Evolutionary conservation across 1,140 invertebrate species (phyloP).

Genomic region (Drosophila asahinai): DNA sequence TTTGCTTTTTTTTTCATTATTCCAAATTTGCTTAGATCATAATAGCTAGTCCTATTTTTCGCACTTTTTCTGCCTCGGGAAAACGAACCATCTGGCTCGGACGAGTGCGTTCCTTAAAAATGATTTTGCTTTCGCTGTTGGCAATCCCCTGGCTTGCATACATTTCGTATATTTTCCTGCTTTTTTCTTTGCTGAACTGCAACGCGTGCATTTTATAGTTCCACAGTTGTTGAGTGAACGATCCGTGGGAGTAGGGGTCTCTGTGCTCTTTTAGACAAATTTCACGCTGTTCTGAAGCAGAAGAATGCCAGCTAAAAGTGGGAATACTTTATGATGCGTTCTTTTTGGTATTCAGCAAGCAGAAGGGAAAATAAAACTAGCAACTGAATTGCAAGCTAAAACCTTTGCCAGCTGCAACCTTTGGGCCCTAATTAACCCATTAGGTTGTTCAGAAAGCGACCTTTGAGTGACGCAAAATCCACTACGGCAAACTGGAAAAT

Average conservation of each 20-base stretch:
- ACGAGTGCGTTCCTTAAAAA: conserved; percentile 56
- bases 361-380: conserved; percentile 7
- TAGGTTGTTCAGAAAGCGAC: conserved; percentile 79
- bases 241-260: conserved; percentile 32
- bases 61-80: conserved; percentile 51
- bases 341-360: conserved; percentile 18
- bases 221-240: conserved; percentile 54
- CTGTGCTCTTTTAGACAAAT: conserved; percentile 31
- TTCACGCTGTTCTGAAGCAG: conserved; percentile 17
- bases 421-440: conserved; percentile 64
- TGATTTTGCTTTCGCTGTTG: conserved; percentile 34
- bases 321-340: conserved; percentile 51
- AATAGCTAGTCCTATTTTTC: conserved; percentile 37
- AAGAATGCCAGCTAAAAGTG: conserved; percentile 31
- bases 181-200: conserved; percentile 25
- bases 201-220: conserved; percentile 80
- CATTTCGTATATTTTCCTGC: conserved; percentile 37
- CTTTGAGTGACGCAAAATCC: conserved; percentile 44
- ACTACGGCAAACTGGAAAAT: conserved; percentile 36
- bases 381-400: not conserved
- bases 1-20: not conserved
- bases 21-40: conserved; percentile 31
- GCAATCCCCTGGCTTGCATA: conserved; percentile 5
- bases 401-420: conserved; percentile 25
- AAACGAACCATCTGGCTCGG: conserved; percentile 58